Conservation (phyloP, 1,140 invertebrate species). For the Calephelis virginiensis region DNA sequence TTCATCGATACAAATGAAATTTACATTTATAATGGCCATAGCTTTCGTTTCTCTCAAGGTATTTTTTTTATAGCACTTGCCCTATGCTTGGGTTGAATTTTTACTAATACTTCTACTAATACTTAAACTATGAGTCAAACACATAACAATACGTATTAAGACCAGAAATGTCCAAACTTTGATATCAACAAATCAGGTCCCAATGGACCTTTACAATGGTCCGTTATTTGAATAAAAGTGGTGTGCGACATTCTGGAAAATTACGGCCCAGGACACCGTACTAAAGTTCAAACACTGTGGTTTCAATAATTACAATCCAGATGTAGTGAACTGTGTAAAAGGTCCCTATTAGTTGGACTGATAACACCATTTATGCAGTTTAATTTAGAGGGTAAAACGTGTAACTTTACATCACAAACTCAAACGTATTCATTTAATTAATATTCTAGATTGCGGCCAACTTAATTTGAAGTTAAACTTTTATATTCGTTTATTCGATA, state of each 20-base stretch:
- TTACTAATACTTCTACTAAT: too few species aligned
- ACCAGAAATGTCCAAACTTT: too few species aligned
- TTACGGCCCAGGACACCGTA: slow-evolving; percentile 1
- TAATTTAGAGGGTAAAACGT: slow-evolving; percentile 7
- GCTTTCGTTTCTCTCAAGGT: too few species aligned
- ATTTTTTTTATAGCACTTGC: too few species aligned
- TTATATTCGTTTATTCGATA: slow-evolving; percentile 15
- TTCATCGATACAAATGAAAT: too few species aligned
- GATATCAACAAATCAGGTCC: too few species aligned
- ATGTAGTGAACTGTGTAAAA: slow-evolving; percentile 18
- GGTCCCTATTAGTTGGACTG: slow-evolving; percentile 15
- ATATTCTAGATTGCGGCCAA: slow-evolving; percentile 14
- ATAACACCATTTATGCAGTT: slow-evolving; percentile 17
- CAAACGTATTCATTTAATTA: slow-evolving; percentile 7
- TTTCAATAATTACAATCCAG: slow-evolving; percentile 19
- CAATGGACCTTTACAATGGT: too few species aligned
- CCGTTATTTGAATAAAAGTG: too few species aligned
- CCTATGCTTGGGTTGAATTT: too few species aligned
- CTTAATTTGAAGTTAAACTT: slow-evolving; percentile 16
- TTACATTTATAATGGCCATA: too few species aligned
- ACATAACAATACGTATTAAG: too few species aligned
- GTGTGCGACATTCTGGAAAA: neutral
- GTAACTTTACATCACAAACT: slow-evolving; percentile 16
- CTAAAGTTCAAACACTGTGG: slow-evolving; percentile 13
- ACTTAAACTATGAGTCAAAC: too few species aligned